Base-by-base conservation (phyloP, 2,888 invertebrate species). In the Aelia acuminata region DNA sequence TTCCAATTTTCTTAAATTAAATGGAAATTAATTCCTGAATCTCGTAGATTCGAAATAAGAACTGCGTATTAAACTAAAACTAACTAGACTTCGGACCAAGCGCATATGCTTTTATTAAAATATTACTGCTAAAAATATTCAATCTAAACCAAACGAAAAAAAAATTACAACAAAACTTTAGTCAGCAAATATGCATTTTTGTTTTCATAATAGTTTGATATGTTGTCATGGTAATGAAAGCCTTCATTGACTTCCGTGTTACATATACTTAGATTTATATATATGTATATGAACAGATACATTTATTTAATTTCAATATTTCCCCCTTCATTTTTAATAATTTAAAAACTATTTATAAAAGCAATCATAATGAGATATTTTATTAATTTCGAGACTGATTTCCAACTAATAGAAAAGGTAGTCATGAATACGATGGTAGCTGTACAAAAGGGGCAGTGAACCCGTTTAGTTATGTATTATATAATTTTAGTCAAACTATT, bases 241-340 rank as follows among this genome's bases (percentile, higher is more conserved):
- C 22, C 39, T 13, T n/a, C 39, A n/a, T 26, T 35, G 63, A 70
- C 80, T 80, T 80, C 80, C 80, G 80, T 43, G 80, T 80, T 80
- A 11, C 3, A 15, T 39, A 22, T 22, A 26, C 13, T 26, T 10
- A 57, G 4, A 50, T 18, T 3, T 50, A 22, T 50, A 8, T 20
- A 5, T 50, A 50, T 50, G 3, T 22, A 4, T 22, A 22, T 50
- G n/a, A 4, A 43, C 43, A 43, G 43, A 10, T 43, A 43, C n/a
- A 5, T 53, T 53, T 15, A n/a, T 3, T 53, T 53, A 4, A n/a
- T 22, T n/a, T 43, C 10, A 43, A n/a, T n/a, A 5, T 53, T 53
- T n/a, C 10, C 49, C 15, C 18, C 49, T 49, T 49, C 18, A 49
- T 18, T 49, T 49, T 15, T 15, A 49, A 15, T 15, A 50, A 50